Evolutionary conservation across 2,113 vertebrate species (phyloP).

Genomic region (Pseudopipra pipra): DNA sequence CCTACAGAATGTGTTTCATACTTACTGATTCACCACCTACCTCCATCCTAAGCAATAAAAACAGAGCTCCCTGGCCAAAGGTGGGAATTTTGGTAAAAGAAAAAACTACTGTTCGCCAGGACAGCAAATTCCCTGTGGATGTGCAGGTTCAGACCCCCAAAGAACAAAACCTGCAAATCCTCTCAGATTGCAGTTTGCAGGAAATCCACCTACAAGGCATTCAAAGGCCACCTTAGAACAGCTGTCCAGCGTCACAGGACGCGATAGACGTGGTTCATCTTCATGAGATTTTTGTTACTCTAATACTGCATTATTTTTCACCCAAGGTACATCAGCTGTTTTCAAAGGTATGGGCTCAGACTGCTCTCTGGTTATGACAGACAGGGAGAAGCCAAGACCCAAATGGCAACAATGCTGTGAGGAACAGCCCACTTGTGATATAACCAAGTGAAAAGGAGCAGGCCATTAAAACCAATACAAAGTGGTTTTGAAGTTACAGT

Average conservation of each 20-base stretch:
- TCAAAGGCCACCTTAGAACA: neutral
- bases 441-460: neutral
- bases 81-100: too few relatives aligned
- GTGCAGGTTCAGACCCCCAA: accelerated
- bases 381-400: neutral
- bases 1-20: accelerated
- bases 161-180: neutral
- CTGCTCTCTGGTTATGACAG: neutral
- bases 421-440: neutral
- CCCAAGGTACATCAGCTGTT: neutral
- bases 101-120: neutral
- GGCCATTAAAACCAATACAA: neutral
- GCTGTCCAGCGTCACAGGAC: neutral
- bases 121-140: neutral
- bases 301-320: neutral
- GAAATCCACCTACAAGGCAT: neutral
- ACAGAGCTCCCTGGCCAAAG: neutral
- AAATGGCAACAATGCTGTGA: accelerated
- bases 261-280: accelerated
- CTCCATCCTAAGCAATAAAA: neutral
- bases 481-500: neutral
- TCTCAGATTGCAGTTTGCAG: neutral
- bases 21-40: accelerated
- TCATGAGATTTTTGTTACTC: neutral
- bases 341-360: neutral